Percentiles rank a stretch among this genome's conserved stretches.
Evolutionary conservation across 37 sponge, comb jelly and placozoan genomes (phyloP).

Genomic region (Haliclona indistincta): DNA sequence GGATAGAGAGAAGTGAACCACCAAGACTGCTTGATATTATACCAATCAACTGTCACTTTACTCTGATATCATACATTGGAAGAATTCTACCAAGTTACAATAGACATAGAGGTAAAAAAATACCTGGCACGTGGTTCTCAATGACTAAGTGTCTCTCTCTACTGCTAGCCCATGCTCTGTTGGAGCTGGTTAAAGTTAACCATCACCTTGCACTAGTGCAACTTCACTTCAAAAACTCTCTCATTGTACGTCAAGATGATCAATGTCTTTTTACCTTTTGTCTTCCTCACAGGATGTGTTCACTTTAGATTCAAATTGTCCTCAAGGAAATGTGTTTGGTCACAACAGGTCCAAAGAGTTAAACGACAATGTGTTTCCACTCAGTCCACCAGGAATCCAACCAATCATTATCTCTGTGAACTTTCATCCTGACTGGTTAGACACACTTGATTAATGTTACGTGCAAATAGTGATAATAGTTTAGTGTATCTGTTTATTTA

Average conservation of each 20-base stretch:
- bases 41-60: conserved; percentile 6
- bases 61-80: neutral
- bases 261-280: neutral
- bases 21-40: neutral
- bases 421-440: conserved; percentile 60
- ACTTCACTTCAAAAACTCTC: conserved; percentile 5
- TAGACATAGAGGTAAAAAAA: conserved; percentile 13
- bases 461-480: neutral
- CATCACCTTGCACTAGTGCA: conserved; percentile 14
- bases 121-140: too few species aligned
- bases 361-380: conserved; percentile 23
- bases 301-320: conserved; percentile 29
- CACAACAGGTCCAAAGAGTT: conserved; percentile 7
- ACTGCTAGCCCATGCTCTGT: neutral
- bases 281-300: conserved; percentile 32
- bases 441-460: neutral
- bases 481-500: neutral
- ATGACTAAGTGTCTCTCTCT: neutral
- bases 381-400: neutral
- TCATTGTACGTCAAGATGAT: conserved; percentile 10
- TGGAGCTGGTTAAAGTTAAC: neutral
- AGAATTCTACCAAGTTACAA: conserved; percentile 47
- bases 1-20: too few species aligned
- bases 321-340: conserved; percentile 1
- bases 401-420: conserved; percentile 4